These are phyloP conservation scores for Daktulosphaira vitifoliae DNA, from an alignment of 1,140 invertebrate species.

Conservation along the genomic window DNA sequence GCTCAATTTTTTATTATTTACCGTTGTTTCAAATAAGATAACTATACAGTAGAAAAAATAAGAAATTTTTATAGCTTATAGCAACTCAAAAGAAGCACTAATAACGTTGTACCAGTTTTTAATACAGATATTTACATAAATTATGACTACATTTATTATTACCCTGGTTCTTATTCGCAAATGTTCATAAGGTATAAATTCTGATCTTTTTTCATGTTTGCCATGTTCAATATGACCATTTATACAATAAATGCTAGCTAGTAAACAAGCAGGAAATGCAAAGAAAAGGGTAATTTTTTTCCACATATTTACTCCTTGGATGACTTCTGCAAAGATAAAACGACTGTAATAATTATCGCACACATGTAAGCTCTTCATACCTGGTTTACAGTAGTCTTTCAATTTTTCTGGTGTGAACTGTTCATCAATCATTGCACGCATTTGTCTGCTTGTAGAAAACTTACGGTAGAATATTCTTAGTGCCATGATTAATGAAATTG, in stretches of 20 bases:
- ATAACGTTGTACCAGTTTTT: too few species aligned
- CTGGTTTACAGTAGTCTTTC: neutral
- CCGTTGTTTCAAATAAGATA: too few species aligned
- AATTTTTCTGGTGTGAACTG: constrained; percentile 13
- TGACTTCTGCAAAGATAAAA: neutral
- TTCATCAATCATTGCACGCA: constrained; percentile 1
- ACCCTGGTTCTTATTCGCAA: constrained; percentile 43
- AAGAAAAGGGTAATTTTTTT: neutral
- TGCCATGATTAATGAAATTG: neutral
- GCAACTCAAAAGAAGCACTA: too few species aligned
- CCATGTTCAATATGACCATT: constrained; percentile 20
- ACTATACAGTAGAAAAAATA: too few species aligned
- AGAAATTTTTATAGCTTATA: too few species aligned
- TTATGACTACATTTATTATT: too few species aligned
- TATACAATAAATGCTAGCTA: constrained; percentile 12
- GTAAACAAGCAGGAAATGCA: neutral
- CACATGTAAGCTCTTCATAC: neutral
- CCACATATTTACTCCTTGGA: constrained; percentile 7
- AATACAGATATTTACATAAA: too few species aligned
- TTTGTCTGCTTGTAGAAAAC: constrained; percentile 7
- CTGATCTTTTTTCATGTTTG: constrained; percentile 39
- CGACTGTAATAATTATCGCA: too few species aligned
- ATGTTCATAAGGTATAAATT: constrained; percentile 53
- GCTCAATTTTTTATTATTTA: too few species aligned
- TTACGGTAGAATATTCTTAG: neutral